Evolutionary conservation across 2,888 invertebrate species (phyloP), one percentile per base, ranked within the genome.

Genomic region (Caenorhabditis becei): DNA sequence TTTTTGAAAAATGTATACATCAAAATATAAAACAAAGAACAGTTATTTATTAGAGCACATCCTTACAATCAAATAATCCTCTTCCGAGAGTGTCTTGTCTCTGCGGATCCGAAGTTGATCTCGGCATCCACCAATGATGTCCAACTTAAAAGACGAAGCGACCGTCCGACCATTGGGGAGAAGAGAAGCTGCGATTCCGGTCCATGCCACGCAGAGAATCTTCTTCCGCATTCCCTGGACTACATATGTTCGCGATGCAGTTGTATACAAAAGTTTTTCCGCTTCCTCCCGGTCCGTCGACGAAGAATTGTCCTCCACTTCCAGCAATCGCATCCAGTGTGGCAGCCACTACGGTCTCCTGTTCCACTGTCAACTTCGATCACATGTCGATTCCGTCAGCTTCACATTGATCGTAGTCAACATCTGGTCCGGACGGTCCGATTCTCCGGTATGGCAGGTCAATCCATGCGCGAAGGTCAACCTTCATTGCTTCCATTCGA

Each of bases 241-340:
- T 63, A n/a, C n/a, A n/a, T 35, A 84, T 77, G 16, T 91, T 91
- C 11, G 92, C 80, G 37, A 92, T 70, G 35, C 92, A 75, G 35
- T 88, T 89, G 54, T 92, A 91, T 0, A 92, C 70, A 74, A 86
- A 92, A 1, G 92, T 92, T 86, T 92, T 92, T 1, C 92, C 92
- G 18, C 91, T 91, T n/a, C 92, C 92, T 5, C 91, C 92, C 1
- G 92, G 91, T 14, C 91, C 92, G 85, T 92, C 92, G 8, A 92
- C 65, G 54, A 90, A 84, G 44, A 77, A 71, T 32, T 59, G 32
- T 3, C 61, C 56, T 11, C 2, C 11, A 14, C 11, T 14, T 8
- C 20, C 20, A 28, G 32, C 28, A 18, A 58, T 2, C 7, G 58
- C 56, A 11, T 23, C 20, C 1, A 67, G 26, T 41, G 62, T 32